Evolutionary conservation across 2,113 vertebrate genomes (phyloP), one percentile per base, ranked within the genome.

Genomic region (Tychaedon coryphoeus): DNA sequence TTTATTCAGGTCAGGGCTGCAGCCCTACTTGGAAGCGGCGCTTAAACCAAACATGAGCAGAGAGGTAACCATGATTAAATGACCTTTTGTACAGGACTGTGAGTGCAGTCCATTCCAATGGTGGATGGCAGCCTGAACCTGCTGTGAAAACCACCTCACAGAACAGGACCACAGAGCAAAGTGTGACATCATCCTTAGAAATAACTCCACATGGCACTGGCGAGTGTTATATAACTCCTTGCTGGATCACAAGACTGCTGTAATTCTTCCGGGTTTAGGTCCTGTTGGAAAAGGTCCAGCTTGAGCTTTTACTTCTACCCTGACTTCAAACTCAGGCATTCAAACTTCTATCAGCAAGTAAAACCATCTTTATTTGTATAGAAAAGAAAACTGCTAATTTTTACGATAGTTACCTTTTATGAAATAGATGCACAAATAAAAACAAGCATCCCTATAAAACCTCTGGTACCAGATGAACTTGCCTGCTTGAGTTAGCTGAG

Each of bases 281-380:
- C 95, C 96, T 97, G 96, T 96, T 97, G 97, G 97, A 97, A 8
- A 40, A 33, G 40, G 40, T 94, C 90, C 96, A 96, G 54, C 3
- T 70, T 20, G 51, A 97, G 94, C 80, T 96, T 93, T 96, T 93
- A 87, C 86, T 93, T 87, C 77, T 95, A 33, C 28, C 33, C 53
- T 66, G 74, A 51, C 60, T 91, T 43, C 69, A 69, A 94, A 92
- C 80, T 88, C 70, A 57, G 54, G 20, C 31, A 47, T 17, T 92
- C 66, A 33, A 89, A 77, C 45, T 66, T 89, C 47, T 72, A 1
- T 28, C n/a, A 29, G 42, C 64, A 92, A 64, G 74, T 26, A 86
- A 87, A 90, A 25, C 9, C 34, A 54, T 54, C 28, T 43, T 57
- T 74, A 5, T 15, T n/a, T 76, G 18, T 25, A n/a, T 1, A 19